phyloP scores from a whole-genome alignment of 1,140 invertebrate species.

The Octopus bimaculoides region DNA sequence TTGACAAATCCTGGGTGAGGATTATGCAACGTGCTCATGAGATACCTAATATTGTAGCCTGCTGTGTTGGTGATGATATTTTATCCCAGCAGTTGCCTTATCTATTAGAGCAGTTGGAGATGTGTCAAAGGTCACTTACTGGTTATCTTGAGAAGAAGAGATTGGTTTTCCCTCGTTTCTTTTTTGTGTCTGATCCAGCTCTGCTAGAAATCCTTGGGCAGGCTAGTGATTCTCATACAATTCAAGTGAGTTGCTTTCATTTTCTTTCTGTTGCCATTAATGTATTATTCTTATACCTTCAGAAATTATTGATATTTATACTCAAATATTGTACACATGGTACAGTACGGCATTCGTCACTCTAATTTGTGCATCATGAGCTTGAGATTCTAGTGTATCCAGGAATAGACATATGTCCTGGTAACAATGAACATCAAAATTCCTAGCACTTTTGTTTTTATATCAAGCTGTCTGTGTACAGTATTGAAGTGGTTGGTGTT shows the following conservation, averaged over 20 bases:
- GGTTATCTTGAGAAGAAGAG: slow-evolving; percentile 94
- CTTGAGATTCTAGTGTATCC: too few species aligned
- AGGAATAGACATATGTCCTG: too few species aligned
- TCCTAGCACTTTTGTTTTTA: too few species aligned
- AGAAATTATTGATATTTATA: too few species aligned
- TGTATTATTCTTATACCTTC: too few species aligned
- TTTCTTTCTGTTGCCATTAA: not conserved
- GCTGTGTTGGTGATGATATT: slow-evolving; percentile 92
- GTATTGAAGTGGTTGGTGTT: too few species aligned
- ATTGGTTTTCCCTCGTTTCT: slow-evolving; percentile 93
- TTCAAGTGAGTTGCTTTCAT: slow-evolving; percentile 66
- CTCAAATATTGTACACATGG: too few species aligned
- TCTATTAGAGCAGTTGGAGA: slow-evolving; percentile 90
- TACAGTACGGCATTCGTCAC: too few species aligned
- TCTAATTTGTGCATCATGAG: too few species aligned
- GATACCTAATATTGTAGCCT: slow-evolving; percentile 88
- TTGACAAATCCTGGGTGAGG: slow-evolving; percentile 97
- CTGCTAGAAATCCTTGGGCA: slow-evolving; percentile 92
- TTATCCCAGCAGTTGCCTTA: slow-evolving; percentile 87
- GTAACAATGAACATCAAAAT: too few species aligned
- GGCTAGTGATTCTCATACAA: slow-evolving; percentile 95
- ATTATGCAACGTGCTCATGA: slow-evolving; percentile 96
- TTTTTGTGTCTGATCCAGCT: slow-evolving; percentile 96
- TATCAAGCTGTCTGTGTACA: too few species aligned
- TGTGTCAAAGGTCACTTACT: slow-evolving; percentile 94